Percentiles rank a stretch among this genome's conserved stretches.
phyloP scores from a whole-genome alignment of 1,140 invertebrate species.

The Cataglyphis hispanica region DNA sequence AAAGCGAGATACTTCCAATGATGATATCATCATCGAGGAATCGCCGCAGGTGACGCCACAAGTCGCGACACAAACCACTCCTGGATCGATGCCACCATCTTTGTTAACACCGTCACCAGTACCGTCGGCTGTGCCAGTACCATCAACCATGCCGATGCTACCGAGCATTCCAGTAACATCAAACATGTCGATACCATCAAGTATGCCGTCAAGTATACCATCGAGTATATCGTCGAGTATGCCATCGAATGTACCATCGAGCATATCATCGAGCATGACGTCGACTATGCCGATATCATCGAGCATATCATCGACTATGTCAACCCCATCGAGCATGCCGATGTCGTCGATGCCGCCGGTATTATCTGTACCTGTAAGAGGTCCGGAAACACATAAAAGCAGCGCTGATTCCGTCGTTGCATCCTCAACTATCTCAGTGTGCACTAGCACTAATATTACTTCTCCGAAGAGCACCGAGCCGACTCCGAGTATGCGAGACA shows the following conservation, averaged over 20 bases:
- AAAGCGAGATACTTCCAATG: conserved; percentile 69
- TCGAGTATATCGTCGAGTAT: conserved; percentile 48
- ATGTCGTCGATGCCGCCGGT: conserved; percentile 59
- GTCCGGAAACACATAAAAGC: conserved; percentile 62
- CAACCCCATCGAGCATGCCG: conserved; percentile 56
- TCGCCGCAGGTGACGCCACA: conserved; percentile 44
- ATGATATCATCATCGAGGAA: conserved; percentile 80
- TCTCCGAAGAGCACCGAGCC: conserved; percentile 68
- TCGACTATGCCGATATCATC: conserved; percentile 52
- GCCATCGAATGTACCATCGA: conserved; percentile 43
- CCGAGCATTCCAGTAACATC: conserved; percentile 62
- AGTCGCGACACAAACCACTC: conserved; percentile 40
- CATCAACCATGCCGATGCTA: conserved; percentile 13
- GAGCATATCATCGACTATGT: conserved; percentile 24
- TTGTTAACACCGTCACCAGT: conserved; percentile 58
- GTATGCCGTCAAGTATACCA: conserved; percentile 59
- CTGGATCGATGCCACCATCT: conserved; percentile 40
- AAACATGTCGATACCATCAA: conserved; percentile 42
- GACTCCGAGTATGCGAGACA: conserved; percentile 66
- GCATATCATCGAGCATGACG: conserved; percentile 62
- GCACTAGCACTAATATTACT: conserved; percentile 67
- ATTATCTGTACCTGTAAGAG: conserved; percentile 66
- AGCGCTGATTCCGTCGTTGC: conserved; percentile 43
- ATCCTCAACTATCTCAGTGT: conserved; percentile 58
- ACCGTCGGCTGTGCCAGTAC: conserved; percentile 1